Percentiles rank a stretch among this genome's conserved stretches.
phyloP scores from a whole-genome alignment of 2,113 vertebrate genomes.

The Lates calcarifer region DNA sequence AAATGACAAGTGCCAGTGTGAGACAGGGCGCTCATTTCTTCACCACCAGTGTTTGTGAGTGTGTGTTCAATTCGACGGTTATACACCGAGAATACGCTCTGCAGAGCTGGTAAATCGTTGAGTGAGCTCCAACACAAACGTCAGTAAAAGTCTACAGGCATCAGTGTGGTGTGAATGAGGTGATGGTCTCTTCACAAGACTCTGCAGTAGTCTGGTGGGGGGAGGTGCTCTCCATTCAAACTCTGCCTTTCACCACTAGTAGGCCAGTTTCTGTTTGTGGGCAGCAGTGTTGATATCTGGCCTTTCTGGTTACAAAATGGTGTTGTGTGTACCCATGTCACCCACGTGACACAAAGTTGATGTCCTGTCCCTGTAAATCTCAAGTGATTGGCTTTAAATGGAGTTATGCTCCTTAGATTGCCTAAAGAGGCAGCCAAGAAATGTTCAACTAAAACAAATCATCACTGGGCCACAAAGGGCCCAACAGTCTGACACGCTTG shows the following conservation, averaged over 20 bases:
- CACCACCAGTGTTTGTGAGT: neutral
- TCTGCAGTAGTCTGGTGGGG: slow-evolving; percentile 69
- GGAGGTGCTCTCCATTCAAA: slow-evolving; percentile 73
- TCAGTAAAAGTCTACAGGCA: slow-evolving; percentile 3
- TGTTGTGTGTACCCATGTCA: neutral
- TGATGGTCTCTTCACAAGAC: slow-evolving; percentile 34
- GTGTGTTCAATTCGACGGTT: neutral
- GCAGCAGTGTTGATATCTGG: neutral
- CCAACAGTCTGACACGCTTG: neutral
- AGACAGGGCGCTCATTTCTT: neutral
- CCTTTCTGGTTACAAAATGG: neutral
- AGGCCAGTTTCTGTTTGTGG: slow-evolving; percentile 1
- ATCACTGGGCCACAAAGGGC: neutral
- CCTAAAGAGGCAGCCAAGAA: too few species aligned
- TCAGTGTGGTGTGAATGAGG: slow-evolving; percentile 39
- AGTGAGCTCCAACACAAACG: neutral
- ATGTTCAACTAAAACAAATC: neutral
- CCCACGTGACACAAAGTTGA: neutral
- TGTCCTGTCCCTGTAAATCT: neutral
- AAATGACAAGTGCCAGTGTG: neutral
- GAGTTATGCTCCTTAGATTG: neutral
- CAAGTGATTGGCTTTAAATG: neutral
- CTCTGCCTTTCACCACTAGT: slow-evolving; percentile 36
- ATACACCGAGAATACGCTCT: too few species aligned
- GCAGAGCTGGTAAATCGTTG: neutral